Evolutionary conservation across 2,797 vertebrate genomes (phyloP), one percentile per base, ranked within the genome.

Genomic region (Syncerus caffer): DNA sequence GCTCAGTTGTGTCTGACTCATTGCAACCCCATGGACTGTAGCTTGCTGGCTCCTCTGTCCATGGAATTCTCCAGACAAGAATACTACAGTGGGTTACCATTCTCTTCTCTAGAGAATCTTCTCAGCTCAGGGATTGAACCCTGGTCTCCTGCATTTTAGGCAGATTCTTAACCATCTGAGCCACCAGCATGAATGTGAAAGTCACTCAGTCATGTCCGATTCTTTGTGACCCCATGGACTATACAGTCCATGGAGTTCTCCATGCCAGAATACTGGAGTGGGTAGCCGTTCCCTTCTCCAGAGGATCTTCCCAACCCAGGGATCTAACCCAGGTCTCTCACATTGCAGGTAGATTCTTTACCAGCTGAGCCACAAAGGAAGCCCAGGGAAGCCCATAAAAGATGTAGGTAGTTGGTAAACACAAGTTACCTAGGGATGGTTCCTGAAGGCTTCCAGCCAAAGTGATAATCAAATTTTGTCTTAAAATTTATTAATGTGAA

Each of bases 221-320:
- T 34, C 17, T 34, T 34, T 19, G 64, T 7, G 14, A 67, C 62
- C 16, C 62, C 31, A 34, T 19, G 17, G 64, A 67, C 17, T 67
- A 8, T 67, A 34, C 4, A 17, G 62, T 34, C 16, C 16, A 67
- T 67, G 62, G 16, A 67, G 3, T 34, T 34, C n/a, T 67, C 4
- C 16, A 67, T 62, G 17, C 9, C 8, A 11, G 64, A 67, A 67
- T 34, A 67, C 64, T 67, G 64, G 7, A 67, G n/a, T 21, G 64
- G 62, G 9, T 67, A 34, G 62, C 16, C 0, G 0, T 67, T 67
- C n/a, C n/a, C n/a, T 34, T 34, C n/a, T 34, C 64, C 64, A 34
- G 16, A 64, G 17, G 64, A 21, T 19, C 16, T 67, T 67, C 64
- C n/a, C n/a, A 67, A 67, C n/a, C n/a, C 17, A 34, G 17, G 10